Percentiles rank a stretch among this genome's conserved stretches.
Conservation (phyloP, 2,888 invertebrate genomes). For the Macrosiphum euphorbiae region DNA sequence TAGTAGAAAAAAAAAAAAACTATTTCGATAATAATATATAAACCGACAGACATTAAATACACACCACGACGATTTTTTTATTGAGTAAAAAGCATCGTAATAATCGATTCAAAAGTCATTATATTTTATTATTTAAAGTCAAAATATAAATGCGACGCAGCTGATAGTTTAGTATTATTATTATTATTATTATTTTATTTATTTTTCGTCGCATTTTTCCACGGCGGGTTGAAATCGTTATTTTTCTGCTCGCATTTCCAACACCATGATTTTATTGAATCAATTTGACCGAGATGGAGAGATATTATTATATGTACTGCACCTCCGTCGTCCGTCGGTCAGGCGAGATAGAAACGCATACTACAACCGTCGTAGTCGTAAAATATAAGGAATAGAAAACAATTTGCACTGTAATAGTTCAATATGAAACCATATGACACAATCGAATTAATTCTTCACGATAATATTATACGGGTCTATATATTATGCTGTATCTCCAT, state of each 20-base stretch:
- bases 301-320: background rate
- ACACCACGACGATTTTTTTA: background rate
- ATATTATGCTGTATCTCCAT: background rate
- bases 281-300: background rate
- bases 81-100: background rate
- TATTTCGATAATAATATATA: slow-evolving; percentile 37
- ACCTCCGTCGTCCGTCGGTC: background rate
- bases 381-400: background rate
- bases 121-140: slow-evolving; percentile 51
- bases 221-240: background rate
- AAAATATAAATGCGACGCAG: slow-evolving; percentile 17
- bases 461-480: background rate
- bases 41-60: slow-evolving; percentile 30
- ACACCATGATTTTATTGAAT: background rate
- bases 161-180: slow-evolving; percentile 23
- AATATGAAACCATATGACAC: background rate
- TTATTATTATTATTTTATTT: slow-evolving; percentile 21
- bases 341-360: background rate
- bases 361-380: background rate
- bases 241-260: background rate
- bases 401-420: background rate
- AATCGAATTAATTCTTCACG: background rate
- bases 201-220: background rate
- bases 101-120: slow-evolving; percentile 49
- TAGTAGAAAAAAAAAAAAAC: background rate